Conservation (phyloP, 2,888 invertebrate genomes). For the Torymus auratus region DNA sequence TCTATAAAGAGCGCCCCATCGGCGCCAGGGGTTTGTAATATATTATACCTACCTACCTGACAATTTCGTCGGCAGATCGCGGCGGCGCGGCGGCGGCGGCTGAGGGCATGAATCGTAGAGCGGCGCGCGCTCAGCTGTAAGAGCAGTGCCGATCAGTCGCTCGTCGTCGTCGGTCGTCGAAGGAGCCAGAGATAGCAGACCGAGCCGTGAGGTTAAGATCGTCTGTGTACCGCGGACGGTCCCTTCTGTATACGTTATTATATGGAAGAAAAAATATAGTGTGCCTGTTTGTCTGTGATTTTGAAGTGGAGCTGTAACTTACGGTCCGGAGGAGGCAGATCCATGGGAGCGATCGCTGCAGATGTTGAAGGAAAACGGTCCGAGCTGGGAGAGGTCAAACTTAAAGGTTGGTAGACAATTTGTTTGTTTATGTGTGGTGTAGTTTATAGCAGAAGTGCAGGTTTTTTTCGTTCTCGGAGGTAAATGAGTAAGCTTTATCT, state of each 20-base stretch:
- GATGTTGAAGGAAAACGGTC: too few species aligned
- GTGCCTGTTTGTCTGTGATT: neutral
- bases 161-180: neutral
- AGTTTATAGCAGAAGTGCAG: too few species aligned
- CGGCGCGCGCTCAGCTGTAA: neutral
- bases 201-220: constrained; percentile 43
- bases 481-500: too few species aligned
- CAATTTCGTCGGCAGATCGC: constrained; percentile 10
- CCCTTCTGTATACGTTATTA: neutral
- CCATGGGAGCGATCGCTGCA: too few species aligned
- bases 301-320: neutral
- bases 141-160: neutral
- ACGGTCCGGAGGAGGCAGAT: too few species aligned
- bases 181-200: constrained; percentile 13
- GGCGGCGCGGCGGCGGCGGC: neutral
- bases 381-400: too few species aligned
- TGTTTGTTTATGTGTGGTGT: too few species aligned
- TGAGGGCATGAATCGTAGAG: neutral
- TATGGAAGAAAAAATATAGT: too few species aligned
- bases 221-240: constrained; percentile 39
- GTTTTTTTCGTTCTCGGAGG: too few species aligned
- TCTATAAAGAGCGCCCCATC: too few species aligned
- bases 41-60: constrained; percentile 12
- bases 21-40: too few species aligned
- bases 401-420: too few species aligned